Percentiles rank a stretch among this genome's conserved stretches.
These are phyloP conservation scores for Hololepta plana DNA, from an alignment of 2,888 invertebrate genomes.

Conservation along the genomic window DNA sequence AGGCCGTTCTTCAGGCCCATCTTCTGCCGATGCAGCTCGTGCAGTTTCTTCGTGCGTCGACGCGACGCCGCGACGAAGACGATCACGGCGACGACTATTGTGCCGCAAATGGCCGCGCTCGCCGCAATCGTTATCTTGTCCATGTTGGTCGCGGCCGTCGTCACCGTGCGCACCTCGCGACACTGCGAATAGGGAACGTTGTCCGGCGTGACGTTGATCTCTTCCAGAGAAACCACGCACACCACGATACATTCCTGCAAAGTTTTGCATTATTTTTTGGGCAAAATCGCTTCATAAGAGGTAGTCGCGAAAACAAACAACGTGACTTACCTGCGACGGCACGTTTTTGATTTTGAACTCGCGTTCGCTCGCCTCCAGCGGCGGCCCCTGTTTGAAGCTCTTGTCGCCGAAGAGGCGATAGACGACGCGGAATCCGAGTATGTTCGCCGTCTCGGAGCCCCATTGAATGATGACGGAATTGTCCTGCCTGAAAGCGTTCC, in stretches of 20 bases:
- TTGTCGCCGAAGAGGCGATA: slow-evolving; percentile 81
- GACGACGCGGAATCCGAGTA: slow-evolving; percentile 76
- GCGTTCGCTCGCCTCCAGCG: slow-evolving; percentile 72
- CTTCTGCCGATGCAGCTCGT: slow-evolving; percentile 47
- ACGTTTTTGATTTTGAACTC: slow-evolving; percentile 89
- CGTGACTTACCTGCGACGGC: slow-evolving; percentile 55
- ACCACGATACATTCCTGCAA: slow-evolving; percentile 79
- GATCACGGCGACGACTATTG: slow-evolving; percentile 77
- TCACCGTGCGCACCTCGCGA: slow-evolving; percentile 72
- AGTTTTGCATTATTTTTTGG: slow-evolving; percentile 1
- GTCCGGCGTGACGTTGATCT: slow-evolving; percentile 72
- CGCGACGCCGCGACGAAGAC: slow-evolving; percentile 78
- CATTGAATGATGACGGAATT: slow-evolving; percentile 80
- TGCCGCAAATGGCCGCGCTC: slow-evolving; percentile 82
- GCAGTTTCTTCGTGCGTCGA: slow-evolving; percentile 59
- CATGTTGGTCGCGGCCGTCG: slow-evolving; percentile 73
- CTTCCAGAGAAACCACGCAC: slow-evolving; percentile 81
- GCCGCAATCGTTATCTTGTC: slow-evolving; percentile 90
- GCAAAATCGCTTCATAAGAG: neutral
- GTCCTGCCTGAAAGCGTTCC: slow-evolving; percentile 70
- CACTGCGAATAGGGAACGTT: slow-evolving; percentile 75
- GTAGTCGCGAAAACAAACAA: neutral
- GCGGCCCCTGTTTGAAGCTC: slow-evolving; percentile 78
- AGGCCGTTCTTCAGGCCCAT: slow-evolving; percentile 37
- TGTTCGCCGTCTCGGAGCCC: slow-evolving; percentile 76